Percentiles rank a stretch among this genome's conserved stretches.
Evolutionary conservation across 1,140 invertebrate genomes (phyloP).

Genomic region (Magallana ariakensis): DNA sequence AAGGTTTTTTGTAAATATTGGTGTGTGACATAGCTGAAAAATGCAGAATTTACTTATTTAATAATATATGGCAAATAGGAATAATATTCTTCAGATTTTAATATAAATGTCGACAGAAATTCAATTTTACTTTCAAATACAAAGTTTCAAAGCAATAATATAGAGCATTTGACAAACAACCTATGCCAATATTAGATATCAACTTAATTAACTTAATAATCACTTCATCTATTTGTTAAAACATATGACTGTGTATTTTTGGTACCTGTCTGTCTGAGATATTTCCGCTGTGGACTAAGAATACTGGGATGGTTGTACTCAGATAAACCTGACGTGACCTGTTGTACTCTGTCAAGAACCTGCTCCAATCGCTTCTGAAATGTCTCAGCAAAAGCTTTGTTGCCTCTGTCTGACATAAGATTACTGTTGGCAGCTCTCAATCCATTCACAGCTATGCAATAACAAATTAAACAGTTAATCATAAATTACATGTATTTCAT

Average conservation of each 20-base stretch:
- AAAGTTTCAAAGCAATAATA: too few species aligned
- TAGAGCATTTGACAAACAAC: too few species aligned
- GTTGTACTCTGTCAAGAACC: slow-evolving; percentile 63
- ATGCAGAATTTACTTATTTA: not conserved
- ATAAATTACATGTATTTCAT: too few species aligned
- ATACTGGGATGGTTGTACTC: slow-evolving; percentile 69
- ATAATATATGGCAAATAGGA: not conserved
- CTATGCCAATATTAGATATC: too few species aligned
- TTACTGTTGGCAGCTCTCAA: slow-evolving; percentile 62
- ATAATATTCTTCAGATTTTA: too few species aligned
- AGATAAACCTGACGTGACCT: slow-evolving; percentile 66
- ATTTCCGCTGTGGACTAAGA: slow-evolving; percentile 58
- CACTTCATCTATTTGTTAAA: too few species aligned
- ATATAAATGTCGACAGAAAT: too few species aligned
- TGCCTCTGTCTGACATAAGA: slow-evolving; percentile 52
- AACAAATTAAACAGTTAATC: not conserved
- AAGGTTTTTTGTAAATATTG: slow-evolving; percentile 17
- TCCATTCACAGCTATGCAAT: slow-evolving; percentile 63
- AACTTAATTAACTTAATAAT: too few species aligned
- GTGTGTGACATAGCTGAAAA: slow-evolving; percentile 19
- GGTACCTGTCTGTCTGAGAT: slow-evolving; percentile 48
- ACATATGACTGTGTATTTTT: too few species aligned
- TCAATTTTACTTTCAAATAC: too few species aligned
- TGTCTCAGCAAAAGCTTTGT: slow-evolving; percentile 55
- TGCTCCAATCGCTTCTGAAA: slow-evolving; percentile 62